Percentiles rank a stretch among this genome's conserved stretches.
phyloP scores from a whole-genome alignment of 2,113 vertebrate species.

The Fregata magnificens region DNA sequence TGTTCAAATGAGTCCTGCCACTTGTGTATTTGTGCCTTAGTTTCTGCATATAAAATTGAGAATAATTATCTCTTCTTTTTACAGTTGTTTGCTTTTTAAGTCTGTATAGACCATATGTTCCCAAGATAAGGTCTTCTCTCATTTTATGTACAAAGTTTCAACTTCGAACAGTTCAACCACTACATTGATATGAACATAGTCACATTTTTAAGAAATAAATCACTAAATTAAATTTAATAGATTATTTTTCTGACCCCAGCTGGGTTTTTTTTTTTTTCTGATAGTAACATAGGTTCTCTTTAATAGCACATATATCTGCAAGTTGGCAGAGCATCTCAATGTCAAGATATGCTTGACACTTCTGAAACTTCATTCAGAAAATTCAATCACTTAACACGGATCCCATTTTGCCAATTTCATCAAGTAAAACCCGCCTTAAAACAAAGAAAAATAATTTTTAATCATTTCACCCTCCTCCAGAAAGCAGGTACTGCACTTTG shows the following conservation, averaged over 20 bases:
- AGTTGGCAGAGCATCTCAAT: neutral
- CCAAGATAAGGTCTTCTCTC: neutral
- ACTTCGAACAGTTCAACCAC: neutral
- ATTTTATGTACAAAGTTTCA: neutral
- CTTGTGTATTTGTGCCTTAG: neutral
- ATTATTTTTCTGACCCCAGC: neutral
- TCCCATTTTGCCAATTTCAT: neutral
- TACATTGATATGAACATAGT: neutral
- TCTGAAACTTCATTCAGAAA: neutral
- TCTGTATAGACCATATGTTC: neutral
- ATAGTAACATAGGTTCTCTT: neutral
- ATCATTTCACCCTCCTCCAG: neutral
- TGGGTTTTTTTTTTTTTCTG: accelerated
- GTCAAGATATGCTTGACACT: neutral
- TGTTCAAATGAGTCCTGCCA: neutral
- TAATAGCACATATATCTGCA: neutral
- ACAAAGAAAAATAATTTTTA: neutral
- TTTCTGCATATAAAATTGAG: neutral
- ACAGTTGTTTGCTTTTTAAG: neutral
- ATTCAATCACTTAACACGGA: neutral
- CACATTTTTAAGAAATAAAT: neutral
- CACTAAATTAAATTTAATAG: neutral
- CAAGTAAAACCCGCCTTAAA: neutral
- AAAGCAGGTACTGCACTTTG: neutral
- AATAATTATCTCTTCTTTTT: neutral